Conservation (phyloP, 2,797 vertebrate species). For the Gymnocypris eckloni region DNA sequence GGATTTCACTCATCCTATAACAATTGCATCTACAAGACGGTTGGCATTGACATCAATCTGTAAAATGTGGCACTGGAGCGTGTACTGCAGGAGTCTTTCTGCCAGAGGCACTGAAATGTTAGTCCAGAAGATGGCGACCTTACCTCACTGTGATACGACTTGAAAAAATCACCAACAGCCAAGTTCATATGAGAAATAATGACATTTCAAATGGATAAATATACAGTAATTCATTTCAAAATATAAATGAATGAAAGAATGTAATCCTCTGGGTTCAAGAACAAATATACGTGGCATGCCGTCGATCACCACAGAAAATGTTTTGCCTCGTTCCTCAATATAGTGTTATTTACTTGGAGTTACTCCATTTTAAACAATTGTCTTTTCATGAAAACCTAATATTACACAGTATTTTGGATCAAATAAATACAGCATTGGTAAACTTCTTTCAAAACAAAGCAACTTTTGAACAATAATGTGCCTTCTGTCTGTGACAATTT, state of each 20-base stretch:
- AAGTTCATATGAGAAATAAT: too few species aligned
- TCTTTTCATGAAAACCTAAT: background rate
- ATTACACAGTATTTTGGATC: background rate
- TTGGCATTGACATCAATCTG: background rate
- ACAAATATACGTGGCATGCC: background rate
- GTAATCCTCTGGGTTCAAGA: background rate
- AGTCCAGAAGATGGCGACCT: constrained; percentile 57
- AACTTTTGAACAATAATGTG: too few species aligned
- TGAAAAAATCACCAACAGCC: background rate
- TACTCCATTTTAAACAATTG: too few species aligned
- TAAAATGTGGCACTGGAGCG: constrained; percentile 1
- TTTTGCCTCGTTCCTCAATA: background rate
- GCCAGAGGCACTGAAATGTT: constrained; percentile 14
- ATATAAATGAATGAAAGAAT: too few species aligned
- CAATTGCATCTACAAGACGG: constrained; percentile 2
- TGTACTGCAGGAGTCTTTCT: background rate
- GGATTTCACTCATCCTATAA: constrained; percentile 16
- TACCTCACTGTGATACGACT: constrained; percentile 1
- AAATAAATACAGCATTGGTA: background rate
- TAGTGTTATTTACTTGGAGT: background rate
- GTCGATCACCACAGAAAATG: background rate
- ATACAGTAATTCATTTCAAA: too few species aligned
- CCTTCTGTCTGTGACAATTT: too few species aligned
- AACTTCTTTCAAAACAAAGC: background rate
- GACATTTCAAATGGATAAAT: too few species aligned